phyloP scores from a whole-genome alignment of 2,888 invertebrate genomes.

The Phlogophora meticulosa region DNA sequence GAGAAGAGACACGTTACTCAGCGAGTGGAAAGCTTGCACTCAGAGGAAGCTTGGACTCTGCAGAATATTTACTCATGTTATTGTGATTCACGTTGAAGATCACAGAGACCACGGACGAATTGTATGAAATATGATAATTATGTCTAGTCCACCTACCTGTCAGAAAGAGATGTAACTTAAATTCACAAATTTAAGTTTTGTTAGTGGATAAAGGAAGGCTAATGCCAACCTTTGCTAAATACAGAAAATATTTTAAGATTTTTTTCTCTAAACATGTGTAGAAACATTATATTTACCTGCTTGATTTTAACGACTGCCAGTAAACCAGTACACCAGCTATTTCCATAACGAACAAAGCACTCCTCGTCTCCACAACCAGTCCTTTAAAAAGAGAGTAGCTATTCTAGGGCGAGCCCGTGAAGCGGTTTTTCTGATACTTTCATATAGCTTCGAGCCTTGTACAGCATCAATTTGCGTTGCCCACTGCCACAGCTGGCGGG shows the following conservation, averaged over 20 bases:
- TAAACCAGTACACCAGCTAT: slow-evolving; percentile 17
- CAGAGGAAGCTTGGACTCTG: too few relatives aligned
- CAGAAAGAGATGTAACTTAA: too few relatives aligned
- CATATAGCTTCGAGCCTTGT: slow-evolving; percentile 36
- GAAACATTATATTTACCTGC: background rate
- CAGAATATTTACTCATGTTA: too few relatives aligned
- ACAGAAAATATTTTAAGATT: background rate
- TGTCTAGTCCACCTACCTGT: too few relatives aligned
- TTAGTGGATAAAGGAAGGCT: too few relatives aligned
- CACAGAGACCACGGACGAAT: too few relatives aligned
- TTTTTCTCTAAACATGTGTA: background rate
- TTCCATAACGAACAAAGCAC: background rate
- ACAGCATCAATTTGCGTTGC: slow-evolving; percentile 38
- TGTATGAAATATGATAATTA: too few relatives aligned
- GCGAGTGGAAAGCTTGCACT: too few relatives aligned
- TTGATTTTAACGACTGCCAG: background rate
- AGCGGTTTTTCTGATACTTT: slow-evolving; percentile 39
- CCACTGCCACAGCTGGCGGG: slow-evolving; percentile 12
- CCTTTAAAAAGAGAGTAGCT: slow-evolving; percentile 28
- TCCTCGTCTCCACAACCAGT: slow-evolving; percentile 1
- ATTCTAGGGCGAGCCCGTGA: background rate
- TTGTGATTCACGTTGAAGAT: too few relatives aligned
- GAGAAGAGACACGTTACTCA: background rate
- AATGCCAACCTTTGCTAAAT: background rate
- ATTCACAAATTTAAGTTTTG: too few relatives aligned